Percentiles rank a stretch among this genome's conserved stretches.
Conservation (phyloP, 2,113 vertebrate species). For the Polyodon spathula region DNA sequence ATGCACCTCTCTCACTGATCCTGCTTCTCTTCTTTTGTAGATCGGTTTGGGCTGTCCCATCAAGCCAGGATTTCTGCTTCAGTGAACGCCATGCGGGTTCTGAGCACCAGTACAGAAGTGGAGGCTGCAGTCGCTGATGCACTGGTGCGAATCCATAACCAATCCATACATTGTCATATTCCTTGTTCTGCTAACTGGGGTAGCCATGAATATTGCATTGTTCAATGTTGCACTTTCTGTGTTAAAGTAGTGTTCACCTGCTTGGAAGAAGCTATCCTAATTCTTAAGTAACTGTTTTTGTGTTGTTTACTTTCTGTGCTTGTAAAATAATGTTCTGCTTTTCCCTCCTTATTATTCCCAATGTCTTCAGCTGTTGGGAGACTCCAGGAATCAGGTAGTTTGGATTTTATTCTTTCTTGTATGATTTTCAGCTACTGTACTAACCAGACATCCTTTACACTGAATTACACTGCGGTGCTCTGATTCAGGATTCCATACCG, state of each 20-base stretch:
- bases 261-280: too few species aligned
- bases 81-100: constrained; percentile 85
- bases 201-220: too few species aligned
- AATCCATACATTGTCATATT: background rate
- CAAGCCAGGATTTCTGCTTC: constrained; percentile 86
- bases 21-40: constrained; percentile 53
- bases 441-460: too few species aligned
- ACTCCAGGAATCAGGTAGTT: constrained; percentile 98
- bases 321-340: constrained; percentile 77
- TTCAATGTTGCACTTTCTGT: too few species aligned
- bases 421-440: constrained; percentile 38
- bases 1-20: constrained; percentile 6
- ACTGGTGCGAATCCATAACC: constrained; percentile 64
- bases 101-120: constrained; percentile 92
- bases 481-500: too few species aligned
- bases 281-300: constrained; percentile 14
- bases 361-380: constrained; percentile 93
- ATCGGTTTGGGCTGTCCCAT: constrained; percentile 89
- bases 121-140: constrained; percentile 94
- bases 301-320: constrained; percentile 25
- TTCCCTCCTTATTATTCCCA: constrained; percentile 71
- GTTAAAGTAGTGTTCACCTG: too few species aligned
- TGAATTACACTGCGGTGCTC: too few species aligned
- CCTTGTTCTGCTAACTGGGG: too few species aligned
- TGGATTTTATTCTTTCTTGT: constrained; percentile 53